Base-by-base conservation (phyloP, 1,140 invertebrate species). In the Plodia interpunctella region DNA sequence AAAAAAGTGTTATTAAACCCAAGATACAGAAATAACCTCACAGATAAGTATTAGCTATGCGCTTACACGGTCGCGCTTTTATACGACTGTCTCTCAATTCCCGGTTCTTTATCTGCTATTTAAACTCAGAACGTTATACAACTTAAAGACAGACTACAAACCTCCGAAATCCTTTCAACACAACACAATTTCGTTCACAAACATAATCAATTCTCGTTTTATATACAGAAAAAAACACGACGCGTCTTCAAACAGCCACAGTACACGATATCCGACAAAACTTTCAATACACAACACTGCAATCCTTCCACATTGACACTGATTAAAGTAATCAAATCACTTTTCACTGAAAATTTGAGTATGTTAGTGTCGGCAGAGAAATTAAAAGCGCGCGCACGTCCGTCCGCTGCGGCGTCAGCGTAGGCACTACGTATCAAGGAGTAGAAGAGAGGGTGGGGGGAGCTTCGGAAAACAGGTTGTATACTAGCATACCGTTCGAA, bases 101-200 rank as follows among this genome's bases (percentile, higher is more conserved):
- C 21, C 21, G 6, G 21, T 6, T 25, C 21, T 25, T 3, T 25
- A 25, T 3, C 2, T 6, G 21, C 32, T 2, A 10, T 35, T 35
- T 35, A 2, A 35, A 35, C 4, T 9, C 32, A 35, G 13, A 35
- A 35, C 28, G 28, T n/a, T n/a, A n/a, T 25, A 25, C 21, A 35
- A 20, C 18, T 20, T 20, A 17, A 9, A 49, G 17, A 9, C 6
- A 49, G 9, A 8, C 3, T 60, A 81, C 76, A 66, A 70, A 87
- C 82, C 82, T 84, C 76, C 82, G 80, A 76, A 87, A 82, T 83
- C 79, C 72, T 60, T 18, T 70, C 70, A 75, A 68, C 72, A 80
- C 74, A 68, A 67, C 74, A 77, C 78, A 69, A 63, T 66, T 73
- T 62, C 62, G 65, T 72, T 70, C 76, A 25, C 21, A 74, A 61